Evolutionary conservation across 2,113 vertebrate species (phyloP).

Genomic region (Neodon shergylaensis): DNA sequence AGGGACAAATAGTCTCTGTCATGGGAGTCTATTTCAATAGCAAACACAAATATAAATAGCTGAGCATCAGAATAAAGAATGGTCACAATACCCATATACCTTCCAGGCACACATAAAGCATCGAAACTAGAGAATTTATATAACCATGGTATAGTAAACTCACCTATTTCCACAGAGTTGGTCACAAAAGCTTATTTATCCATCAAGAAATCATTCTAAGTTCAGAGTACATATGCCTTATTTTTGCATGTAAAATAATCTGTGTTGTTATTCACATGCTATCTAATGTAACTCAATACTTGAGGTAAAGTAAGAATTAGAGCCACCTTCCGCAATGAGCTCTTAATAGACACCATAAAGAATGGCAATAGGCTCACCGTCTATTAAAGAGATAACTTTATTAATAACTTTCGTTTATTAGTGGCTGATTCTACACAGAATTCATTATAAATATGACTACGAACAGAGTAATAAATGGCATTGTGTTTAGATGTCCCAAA

Average conservation of each 20-base stretch:
- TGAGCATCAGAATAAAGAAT: conserved; percentile 8
- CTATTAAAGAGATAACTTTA: not conserved
- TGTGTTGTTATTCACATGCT: not conserved
- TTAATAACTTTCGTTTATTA: conserved; percentile 14
- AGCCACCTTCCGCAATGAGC: not conserved
- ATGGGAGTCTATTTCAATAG: not conserved
- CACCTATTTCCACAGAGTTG: not conserved
- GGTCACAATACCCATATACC: not conserved
- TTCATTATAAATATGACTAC: not conserved
- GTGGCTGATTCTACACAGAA: not conserved
- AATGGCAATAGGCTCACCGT: not conserved
- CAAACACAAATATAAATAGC: conserved; percentile 46
- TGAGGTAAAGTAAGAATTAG: not conserved
- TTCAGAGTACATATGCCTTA: not conserved
- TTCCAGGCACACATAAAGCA: conserved; percentile 28
- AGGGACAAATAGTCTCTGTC: conserved; percentile 40
- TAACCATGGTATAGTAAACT: not conserved
- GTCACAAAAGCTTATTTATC: not conserved
- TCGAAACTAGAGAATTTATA: conserved; percentile 11
- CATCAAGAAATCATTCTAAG: not conserved
- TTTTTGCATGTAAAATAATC: not conserved
- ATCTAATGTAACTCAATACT: conserved; percentile 12
- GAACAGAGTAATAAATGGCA: not conserved
- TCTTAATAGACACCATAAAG: not conserved
- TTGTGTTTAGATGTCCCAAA: conserved; percentile 30